Base-by-base conservation (phyloP, 2,888 invertebrate genomes). In the Caenorhabditis wallacei region DNA sequence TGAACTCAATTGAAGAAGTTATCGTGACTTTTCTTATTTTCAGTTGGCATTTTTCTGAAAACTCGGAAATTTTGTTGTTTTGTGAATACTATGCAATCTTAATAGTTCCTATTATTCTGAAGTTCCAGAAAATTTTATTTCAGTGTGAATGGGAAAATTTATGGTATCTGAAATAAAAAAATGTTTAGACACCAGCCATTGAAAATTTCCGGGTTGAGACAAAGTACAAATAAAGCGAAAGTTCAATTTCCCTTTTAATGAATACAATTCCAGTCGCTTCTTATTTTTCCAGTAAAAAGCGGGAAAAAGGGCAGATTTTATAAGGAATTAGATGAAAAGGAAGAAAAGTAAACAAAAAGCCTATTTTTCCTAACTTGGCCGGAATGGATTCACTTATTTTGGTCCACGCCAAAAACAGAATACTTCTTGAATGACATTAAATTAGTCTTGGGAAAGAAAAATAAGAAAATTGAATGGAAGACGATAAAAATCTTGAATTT, bases 351-450 rank as follows among this genome's bases (percentile, higher is more conserved):
- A 61, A 43, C 24, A 61, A 43, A n/a, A n/a, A 30, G 30, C 30
- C 40, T n/a, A n/a, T n/a, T n/a, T n/a, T n/a, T n/a, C n/a, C n/a
- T 13, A 22, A 24, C 40, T 61, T 61, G 40, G 40, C 24, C 61
- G 30, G 30, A 61, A 61, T 46, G 16, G 24, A 16, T 40, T 16
- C 61, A 61, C 43, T 26, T 43, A 43, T 43, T 61, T 43, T 43
- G 61, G 43, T 61, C 22, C n/a, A 37, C 35, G 68, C 40, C 40
- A 22, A 68, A 68, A 68, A 68, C 68, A 48, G 64, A 64, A 48
- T 64, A 64, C 64, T 48, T 64, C 64, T 68, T 40, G 53, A 54
- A 68, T 68, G 53, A 22, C 68, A 68, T 22, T 40, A 40, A 68
- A 68, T 68, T 68, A 68, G 68, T n/a, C n/a, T 24, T 40, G 54